Evolutionary conservation across 2,888 invertebrate genomes (phyloP), one percentile per base, ranked within the genome.

Genomic region (Torymus texanus): DNA sequence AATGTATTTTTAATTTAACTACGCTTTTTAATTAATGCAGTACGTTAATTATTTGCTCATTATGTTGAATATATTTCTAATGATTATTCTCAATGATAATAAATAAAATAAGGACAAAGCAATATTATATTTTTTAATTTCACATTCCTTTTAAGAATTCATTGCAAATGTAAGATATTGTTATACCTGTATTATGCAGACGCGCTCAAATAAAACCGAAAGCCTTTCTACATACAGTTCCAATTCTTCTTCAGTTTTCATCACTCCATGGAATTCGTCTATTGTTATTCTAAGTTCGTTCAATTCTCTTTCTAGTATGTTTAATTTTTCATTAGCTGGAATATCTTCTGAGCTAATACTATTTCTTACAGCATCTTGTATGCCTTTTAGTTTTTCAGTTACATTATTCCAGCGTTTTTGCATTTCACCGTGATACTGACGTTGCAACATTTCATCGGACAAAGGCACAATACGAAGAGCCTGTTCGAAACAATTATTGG

Each of bases 241-340:
- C 0, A 97, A 91, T 86, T 97, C 96, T 84, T 97, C 96, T 85
- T 95, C 96, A 73, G 94, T 96, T 87, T 95, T 96, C 63, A 97
- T 94, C 0, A 96, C 94, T 1, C 95, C 95, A 87, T 95, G 94
- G 80, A 96, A 92, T 82, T 93, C 92, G 50, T 95, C 94, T 80
- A 96, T 91, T 16, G 94, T 93, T 0, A 92, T 89, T 79, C 94
- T 93, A 18, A 97, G 91, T 87, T 96, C 96, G 86, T 94, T 92
- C 14, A 97, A 89, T 88, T 96, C 96, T 83, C 94, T 93, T 87
- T 96, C 96, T 2, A 97, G 92, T 53, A 95, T 91, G 65, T 92
- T 92, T 0, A 97, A 90, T 87, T 96, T 96, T 80, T 95, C 95
- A 82, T 94, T 93, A 0, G 95, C 92, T 0, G 96, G 93, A 1